A percentile compares a stretch with the other conserved stretches of the same genome.
phyloP scores from a whole-genome alignment of 2,113 vertebrate genomes.

The Eptatretus burgeri region DNA sequence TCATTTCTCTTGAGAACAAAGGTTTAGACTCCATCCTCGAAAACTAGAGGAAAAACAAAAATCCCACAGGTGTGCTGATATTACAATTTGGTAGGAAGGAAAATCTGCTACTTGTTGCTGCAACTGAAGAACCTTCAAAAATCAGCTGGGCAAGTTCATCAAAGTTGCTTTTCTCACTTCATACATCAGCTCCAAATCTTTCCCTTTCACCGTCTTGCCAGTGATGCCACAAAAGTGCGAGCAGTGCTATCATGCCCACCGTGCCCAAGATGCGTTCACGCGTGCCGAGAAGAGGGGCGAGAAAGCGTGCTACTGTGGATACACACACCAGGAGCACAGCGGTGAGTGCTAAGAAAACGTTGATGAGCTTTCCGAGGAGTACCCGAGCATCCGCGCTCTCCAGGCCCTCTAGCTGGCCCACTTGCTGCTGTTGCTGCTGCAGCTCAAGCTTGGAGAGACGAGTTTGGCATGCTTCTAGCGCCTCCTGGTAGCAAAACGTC shows the following conservation, averaged over 20 bases:
- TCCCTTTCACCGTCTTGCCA: conserved; percentile 24
- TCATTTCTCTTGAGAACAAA: too few species aligned
- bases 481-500: conserved; percentile 26
- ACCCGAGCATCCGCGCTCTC: conserved; percentile 83
- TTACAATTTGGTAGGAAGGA: too few species aligned
- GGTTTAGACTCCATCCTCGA: too few species aligned
- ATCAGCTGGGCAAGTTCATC: too few species aligned
- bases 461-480: conserved; percentile 78
- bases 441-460: conserved; percentile 82
- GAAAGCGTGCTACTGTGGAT: conserved; percentile 85
- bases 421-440: conserved; percentile 94
- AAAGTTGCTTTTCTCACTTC: too few species aligned
- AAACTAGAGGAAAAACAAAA: too few species aligned
- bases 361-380: conserved; percentile 89
- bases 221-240: conserved; percentile 73
- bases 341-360: conserved; percentile 85
- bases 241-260: conserved; percentile 37
- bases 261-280: conserved; percentile 49
- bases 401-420: conserved; percentile 81
- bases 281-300: conserved; percentile 93
- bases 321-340: conserved; percentile 91
- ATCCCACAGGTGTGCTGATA: too few species aligned
- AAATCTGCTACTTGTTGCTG: too few species aligned
- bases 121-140: too few species aligned
- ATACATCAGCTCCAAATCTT: too few species aligned